These are phyloP conservation scores for Callipepla squamata DNA, from an alignment of 2,113 vertebrate genomes.

Conservation along the genomic window DNA sequence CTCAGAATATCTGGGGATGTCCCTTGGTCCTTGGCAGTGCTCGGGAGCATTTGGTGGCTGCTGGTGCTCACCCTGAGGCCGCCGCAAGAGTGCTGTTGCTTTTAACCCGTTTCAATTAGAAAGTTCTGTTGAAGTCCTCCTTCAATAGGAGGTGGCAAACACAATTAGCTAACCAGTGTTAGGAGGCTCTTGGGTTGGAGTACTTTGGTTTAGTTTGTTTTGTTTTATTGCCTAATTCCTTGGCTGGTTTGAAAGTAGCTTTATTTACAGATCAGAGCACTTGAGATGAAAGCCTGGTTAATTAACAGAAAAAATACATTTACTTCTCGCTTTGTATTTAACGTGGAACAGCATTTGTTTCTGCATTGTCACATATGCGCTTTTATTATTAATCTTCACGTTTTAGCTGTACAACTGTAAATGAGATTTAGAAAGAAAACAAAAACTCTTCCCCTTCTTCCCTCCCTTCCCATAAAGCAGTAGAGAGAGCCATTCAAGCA, in stretches of 20 bases:
- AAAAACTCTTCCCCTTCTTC: background rate
- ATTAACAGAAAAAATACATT: slow-evolving; percentile 66
- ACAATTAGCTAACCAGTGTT: slow-evolving; percentile 70
- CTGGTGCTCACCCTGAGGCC: slow-evolving; percentile 66
- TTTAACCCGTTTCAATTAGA: slow-evolving; percentile 86
- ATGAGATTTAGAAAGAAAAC: background rate
- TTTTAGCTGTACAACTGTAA: background rate
- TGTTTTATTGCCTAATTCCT: slow-evolving; percentile 13
- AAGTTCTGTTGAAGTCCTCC: slow-evolving; percentile 64
- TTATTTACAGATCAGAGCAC: slow-evolving; percentile 67
- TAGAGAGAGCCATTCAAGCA: background rate
- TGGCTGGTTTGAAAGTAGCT: slow-evolving; percentile 43
- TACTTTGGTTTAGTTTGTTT: background rate
- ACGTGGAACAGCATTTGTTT: slow-evolving; percentile 35
- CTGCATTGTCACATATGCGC: background rate
- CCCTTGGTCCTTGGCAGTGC: slow-evolving; percentile 63
- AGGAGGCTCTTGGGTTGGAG: background rate
- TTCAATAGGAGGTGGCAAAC: slow-evolving; percentile 73
- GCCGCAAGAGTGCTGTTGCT: slow-evolving; percentile 72
- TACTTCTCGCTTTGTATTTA: slow-evolving; percentile 51
- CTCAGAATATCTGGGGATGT: slow-evolving; percentile 78
- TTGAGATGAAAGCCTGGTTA: slow-evolving; percentile 68
- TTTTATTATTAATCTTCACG: slow-evolving; percentile 26
- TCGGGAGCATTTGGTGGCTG: slow-evolving; percentile 49
- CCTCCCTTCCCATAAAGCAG: background rate